phyloP scores from a whole-genome alignment of 2,797 vertebrate species.

The Coregonus ussuriensis region DNA sequence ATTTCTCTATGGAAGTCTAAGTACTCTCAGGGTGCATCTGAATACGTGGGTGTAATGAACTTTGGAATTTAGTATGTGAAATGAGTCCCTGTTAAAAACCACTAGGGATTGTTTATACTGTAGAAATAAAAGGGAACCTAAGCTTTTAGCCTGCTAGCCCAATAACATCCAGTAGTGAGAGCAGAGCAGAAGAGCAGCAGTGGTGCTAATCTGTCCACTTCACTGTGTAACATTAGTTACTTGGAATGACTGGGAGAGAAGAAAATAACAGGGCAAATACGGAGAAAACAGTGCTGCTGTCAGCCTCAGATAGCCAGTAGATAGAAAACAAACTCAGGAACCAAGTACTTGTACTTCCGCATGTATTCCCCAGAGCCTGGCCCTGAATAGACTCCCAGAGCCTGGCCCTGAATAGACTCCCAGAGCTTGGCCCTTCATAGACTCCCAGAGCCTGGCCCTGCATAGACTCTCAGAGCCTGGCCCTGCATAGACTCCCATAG shows the following conservation, averaged over 20 bases:
- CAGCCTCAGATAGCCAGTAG: slow-evolving; percentile 22
- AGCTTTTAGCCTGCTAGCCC: slow-evolving; percentile 3
- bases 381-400: neutral
- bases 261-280: neutral
- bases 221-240: no score
- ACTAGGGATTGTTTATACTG: slow-evolving; percentile 20
- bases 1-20: slow-evolving; percentile 11
- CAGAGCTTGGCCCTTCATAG: no score
- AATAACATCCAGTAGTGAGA: neutral
- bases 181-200: neutral
- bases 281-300: slow-evolving; percentile 11
- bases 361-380: slow-evolving; percentile 9
- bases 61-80: neutral
- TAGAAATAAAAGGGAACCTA: slow-evolving; percentile 9
- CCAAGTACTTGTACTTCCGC: slow-evolving; percentile 20
- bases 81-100: slow-evolving; percentile 6
- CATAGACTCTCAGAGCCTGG: no score
- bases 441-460: no score
- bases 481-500: no score
- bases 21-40: neutral
- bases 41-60: neutral
- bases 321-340: slow-evolving; percentile 41
- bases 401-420: no score
- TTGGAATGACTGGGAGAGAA: neutral
- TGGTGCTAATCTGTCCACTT: neutral